Conservation (phyloP, 2,888 invertebrate genomes). For the Phengaris arion region DNA sequence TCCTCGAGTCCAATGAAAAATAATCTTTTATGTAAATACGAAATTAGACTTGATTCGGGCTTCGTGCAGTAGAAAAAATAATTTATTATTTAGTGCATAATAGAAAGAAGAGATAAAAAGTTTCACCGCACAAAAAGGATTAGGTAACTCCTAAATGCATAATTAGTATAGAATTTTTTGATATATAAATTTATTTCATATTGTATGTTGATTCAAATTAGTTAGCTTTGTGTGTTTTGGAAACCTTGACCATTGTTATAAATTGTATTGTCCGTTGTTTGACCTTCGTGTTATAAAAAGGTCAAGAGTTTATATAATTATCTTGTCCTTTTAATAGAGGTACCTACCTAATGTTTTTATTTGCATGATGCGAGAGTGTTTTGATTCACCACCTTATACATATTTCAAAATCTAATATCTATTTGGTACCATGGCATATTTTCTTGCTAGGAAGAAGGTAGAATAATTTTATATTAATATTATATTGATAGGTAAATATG, state of each 20-base stretch:
- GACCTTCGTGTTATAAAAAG: constrained; percentile 66
- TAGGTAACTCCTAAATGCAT: neutral
- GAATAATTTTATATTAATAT: neutral
- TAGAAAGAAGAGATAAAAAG: neutral
- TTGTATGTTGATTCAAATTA: neutral
- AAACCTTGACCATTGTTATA: neutral
- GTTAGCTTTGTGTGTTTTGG: constrained; percentile 1
- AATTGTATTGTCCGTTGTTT: constrained; percentile 39
- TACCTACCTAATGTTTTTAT: neutral
- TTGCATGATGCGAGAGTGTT: neutral
- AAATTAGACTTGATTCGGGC: neutral
- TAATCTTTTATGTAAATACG: neutral
- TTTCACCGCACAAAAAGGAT: neutral
- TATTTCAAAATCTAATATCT: neutral
- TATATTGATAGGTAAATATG: neutral
- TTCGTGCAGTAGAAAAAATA: neutral
- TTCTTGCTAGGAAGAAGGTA: neutral
- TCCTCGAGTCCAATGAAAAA: constrained; percentile 9
- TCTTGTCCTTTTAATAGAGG: neutral
- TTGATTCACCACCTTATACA: neutral
- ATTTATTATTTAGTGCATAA: neutral
- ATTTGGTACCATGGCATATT: neutral
- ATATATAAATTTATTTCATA: neutral
- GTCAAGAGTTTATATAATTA: constrained; percentile 69
- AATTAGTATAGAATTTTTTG: neutral